Evolutionary conservation across 2,113 vertebrate species (phyloP).

Genomic region (Phylloscopus whistleri): DNA sequence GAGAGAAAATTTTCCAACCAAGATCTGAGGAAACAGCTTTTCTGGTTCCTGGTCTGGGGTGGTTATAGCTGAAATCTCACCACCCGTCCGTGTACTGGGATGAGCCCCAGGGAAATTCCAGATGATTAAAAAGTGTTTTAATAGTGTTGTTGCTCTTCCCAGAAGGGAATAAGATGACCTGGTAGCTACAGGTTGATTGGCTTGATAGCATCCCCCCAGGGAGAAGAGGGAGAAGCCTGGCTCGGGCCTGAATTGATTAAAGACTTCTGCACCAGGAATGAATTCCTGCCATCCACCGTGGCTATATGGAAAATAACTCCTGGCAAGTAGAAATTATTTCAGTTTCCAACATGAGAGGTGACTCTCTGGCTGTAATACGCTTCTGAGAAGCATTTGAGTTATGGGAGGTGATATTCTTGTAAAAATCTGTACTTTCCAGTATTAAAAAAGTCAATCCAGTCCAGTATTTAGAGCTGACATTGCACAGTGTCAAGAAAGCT

Average conservation of each 20-base stretch:
- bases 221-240: not conserved
- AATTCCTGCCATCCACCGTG: slow-evolving; percentile 7
- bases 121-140: slow-evolving; percentile 27
- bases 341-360: not conserved
- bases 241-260: slow-evolving; percentile 15
- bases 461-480: slow-evolving; percentile 41
- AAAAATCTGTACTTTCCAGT: slow-evolving; percentile 17
- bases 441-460: slow-evolving; percentile 21
- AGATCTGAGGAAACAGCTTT: not conserved
- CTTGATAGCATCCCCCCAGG: not conserved
- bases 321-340: not conserved
- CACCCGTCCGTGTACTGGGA: fast-evolving
- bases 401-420: not conserved
- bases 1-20: not conserved
- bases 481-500: not conserved
- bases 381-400: not conserved
- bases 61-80: not conserved
- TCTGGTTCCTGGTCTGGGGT: not conserved
- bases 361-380: not conserved
- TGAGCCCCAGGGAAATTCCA: not conserved
- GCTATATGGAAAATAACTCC: slow-evolving; percentile 35
- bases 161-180: slow-evolving; percentile 27
- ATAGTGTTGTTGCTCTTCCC: not conserved
- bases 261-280: slow-evolving; percentile 26
- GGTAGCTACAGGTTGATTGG: slow-evolving; percentile 52